These are phyloP conservation scores for Trissolcus basalis DNA, from an alignment of 1,140 invertebrate genomes.

Conservation along the genomic window DNA sequence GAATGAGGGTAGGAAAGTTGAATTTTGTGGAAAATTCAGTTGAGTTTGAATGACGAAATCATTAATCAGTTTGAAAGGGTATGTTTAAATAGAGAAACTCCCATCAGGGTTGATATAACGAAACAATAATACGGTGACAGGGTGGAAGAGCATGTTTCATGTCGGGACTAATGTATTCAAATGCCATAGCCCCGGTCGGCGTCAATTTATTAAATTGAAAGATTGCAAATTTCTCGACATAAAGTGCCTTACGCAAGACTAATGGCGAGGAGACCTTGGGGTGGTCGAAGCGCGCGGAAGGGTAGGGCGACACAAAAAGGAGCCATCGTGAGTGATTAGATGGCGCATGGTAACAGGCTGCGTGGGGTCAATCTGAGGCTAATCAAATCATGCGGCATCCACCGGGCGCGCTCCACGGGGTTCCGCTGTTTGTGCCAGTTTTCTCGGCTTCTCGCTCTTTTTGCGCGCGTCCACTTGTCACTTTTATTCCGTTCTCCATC, in stretches of 20 bases:
- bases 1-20: too few relatives aligned
- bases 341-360: conserved; percentile 64
- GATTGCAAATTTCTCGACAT: conserved; percentile 76
- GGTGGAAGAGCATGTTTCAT: conserved; percentile 31
- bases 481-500: conserved; percentile 24
- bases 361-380: conserved; percentile 76
- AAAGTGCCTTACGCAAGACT: conserved; percentile 74
- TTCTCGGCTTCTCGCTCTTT: conserved; percentile 49
- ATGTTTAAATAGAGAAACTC: conserved; percentile 15
- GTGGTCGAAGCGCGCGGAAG: conserved; percentile 20
- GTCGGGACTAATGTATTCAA: conserved; percentile 72
- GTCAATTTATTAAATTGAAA: conserved; percentile 77
- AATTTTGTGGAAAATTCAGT: too few relatives aligned
- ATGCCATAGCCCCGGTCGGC: conserved; percentile 66
- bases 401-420: conserved; percentile 62
- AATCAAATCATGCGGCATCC: conserved; percentile 75
- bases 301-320: conserved; percentile 66
- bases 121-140: conserved; percentile 42
- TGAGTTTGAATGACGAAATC: neutral
- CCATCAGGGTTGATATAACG: conserved; percentile 38
- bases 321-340: conserved; percentile 74
- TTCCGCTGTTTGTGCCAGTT: conserved; percentile 60
- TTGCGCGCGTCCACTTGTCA: conserved; percentile 29
- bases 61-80: neutral
- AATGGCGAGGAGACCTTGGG: conserved; percentile 68